Conservation (phyloP, 2,797 vertebrate species). For the Atherinosoma microstoma region DNA sequence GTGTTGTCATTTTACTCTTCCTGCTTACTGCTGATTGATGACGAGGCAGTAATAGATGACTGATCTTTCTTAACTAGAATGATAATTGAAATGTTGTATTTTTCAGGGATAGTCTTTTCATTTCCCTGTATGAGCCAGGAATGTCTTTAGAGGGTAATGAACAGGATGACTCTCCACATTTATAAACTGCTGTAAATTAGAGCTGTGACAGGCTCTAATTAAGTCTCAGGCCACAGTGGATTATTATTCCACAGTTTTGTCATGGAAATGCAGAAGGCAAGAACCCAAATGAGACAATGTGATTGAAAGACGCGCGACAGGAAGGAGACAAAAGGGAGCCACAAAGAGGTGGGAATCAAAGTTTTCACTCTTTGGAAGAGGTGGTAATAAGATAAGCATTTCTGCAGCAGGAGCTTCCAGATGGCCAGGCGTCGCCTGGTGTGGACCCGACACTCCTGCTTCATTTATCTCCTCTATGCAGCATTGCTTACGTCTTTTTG, state of each 20-base stretch:
- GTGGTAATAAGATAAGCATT: conserved; percentile 51
- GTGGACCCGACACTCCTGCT: conserved; percentile 41
- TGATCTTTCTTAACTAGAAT: conserved; percentile 11
- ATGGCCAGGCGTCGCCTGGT: conserved; percentile 43
- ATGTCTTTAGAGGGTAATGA: conserved; percentile 52
- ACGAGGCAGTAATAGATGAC: conserved; percentile 12
- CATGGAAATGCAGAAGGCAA: conserved; percentile 28
- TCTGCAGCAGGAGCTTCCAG: conserved; percentile 54
- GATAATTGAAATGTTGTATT: conserved; percentile 31
- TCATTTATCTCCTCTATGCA: conserved; percentile 56
- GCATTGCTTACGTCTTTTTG: conserved; percentile 44
- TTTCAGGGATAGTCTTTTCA: conserved; percentile 26
- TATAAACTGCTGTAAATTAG: conserved; percentile 44
- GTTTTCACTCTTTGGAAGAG: conserved; percentile 48
- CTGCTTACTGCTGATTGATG: conserved; percentile 17
- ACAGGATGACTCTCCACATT: conserved; percentile 47
- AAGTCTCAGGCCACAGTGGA: conserved; percentile 44
- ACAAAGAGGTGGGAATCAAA: conserved; percentile 32
- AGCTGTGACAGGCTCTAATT: conserved; percentile 59
- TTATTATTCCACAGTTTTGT: conserved; percentile 49
- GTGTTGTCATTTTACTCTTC: conserved; percentile 24
- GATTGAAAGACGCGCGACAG: conserved; percentile 27
- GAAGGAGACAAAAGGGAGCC: conserved; percentile 32
- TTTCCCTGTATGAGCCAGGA: conserved; percentile 39
- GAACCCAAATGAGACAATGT: conserved; percentile 10